A percentile compares a stretch with the other conserved stretches of the same genome.
Evolutionary conservation across 2,797 vertebrate genomes (phyloP).

Genomic region (Periophthalmus magnuspinnatus): DNA sequence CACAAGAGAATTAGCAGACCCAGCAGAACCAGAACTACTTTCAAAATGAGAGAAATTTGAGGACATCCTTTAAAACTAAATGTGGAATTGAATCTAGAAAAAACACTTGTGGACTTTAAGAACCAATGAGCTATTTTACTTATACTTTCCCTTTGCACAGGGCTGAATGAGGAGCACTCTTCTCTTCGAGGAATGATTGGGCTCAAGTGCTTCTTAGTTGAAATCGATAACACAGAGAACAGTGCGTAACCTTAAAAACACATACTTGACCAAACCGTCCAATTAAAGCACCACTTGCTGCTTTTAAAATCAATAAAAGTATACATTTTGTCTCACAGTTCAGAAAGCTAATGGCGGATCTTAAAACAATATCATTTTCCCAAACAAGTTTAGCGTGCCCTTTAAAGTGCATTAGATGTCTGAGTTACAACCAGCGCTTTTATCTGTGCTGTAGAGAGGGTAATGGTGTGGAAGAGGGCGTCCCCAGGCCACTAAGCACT

Average conservation of each 20-base stretch:
- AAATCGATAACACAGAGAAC: slow-evolving; percentile 12
- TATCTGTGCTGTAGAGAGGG: slow-evolving; percentile 10
- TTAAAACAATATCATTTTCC: slow-evolving; percentile 13
- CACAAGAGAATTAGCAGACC: no score
- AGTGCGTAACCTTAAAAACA: slow-evolving; percentile 18
- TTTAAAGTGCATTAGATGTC: slow-evolving; percentile 6
- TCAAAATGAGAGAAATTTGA: background rate
- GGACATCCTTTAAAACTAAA: background rate
- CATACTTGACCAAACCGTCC: slow-evolving; percentile 16
- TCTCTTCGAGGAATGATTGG: background rate
- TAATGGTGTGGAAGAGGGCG: slow-evolving; percentile 12
- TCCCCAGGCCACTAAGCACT: slow-evolving; percentile 3
- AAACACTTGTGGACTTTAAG: no score
- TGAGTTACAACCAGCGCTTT: slow-evolving; percentile 8
- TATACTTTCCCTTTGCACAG: background rate
- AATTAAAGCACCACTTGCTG: background rate
- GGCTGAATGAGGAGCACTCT: background rate
- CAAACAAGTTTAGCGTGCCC: slow-evolving; percentile 8
- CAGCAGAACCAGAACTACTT: no score
- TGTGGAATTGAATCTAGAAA: background rate
- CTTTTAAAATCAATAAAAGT: slow-evolving; percentile 3
- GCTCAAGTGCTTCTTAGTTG: background rate
- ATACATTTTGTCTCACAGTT: slow-evolving; percentile 7
- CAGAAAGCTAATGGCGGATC: slow-evolving; percentile 6
- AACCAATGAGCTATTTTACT: background rate